A percentile compares a stretch with the other conserved stretches of the same genome.
Evolutionary conservation across 1,140 invertebrate genomes (phyloP).

Genomic region (Ceratina calcarata): DNA sequence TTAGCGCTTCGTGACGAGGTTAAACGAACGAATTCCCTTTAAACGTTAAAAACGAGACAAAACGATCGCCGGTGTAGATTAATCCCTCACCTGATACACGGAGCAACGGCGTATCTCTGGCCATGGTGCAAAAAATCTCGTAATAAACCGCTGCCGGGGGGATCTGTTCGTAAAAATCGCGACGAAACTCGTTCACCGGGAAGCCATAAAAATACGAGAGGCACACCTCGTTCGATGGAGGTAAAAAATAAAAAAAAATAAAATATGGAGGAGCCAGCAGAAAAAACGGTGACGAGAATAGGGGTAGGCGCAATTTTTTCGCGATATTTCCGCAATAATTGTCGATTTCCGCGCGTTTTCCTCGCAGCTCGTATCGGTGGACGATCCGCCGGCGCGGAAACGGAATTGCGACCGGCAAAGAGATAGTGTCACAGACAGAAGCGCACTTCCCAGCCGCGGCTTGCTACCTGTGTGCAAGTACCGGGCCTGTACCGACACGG

Average conservation of each 20-base stretch:
- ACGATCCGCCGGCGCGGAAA: constrained; percentile 17
- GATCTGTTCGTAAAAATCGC: constrained; percentile 4
- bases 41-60: not conserved
- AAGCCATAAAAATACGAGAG: constrained; percentile 30
- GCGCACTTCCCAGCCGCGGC: constrained; percentile 37
- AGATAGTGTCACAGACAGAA: constrained; percentile 74
- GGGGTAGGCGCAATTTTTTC: constrained; percentile 47
- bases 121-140: not conserved
- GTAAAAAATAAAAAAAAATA: not conserved
- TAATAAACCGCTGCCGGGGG: not conserved
- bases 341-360: constrained; percentile 38
- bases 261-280: no score
- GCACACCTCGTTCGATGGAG: not conserved
- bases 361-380: constrained; percentile 4
- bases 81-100: not conserved
- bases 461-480: constrained; percentile 65
- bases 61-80: not conserved
- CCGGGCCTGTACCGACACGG: constrained; percentile 52
- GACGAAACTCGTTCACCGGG: not conserved
- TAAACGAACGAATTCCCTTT: not conserved
- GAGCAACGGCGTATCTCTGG: not conserved
- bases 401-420: constrained; percentile 46
- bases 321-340: constrained; percentile 62
- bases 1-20: not conserved
- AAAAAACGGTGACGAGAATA: not conserved